These are phyloP conservation scores for Andrena fulva DNA, from an alignment of 2,888 invertebrate species.

Conservation along the genomic window DNA sequence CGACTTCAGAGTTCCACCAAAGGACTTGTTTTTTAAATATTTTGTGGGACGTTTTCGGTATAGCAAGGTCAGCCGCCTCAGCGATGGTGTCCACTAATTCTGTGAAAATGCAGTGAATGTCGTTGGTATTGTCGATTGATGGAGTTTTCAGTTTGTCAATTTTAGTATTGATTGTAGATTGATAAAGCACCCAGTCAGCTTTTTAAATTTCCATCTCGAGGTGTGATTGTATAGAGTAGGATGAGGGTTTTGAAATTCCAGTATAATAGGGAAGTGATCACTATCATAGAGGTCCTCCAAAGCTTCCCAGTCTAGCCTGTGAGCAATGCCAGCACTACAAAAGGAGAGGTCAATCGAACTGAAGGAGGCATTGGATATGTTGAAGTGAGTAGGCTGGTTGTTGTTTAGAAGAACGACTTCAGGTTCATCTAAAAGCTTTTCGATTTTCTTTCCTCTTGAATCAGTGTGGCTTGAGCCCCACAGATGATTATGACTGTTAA, in stretches of 20 bases:
- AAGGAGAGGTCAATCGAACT: constrained; percentile 64
- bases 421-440: constrained; percentile 40
- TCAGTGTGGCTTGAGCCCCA: constrained; percentile 56
- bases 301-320: constrained; percentile 40
- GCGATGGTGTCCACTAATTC: constrained; percentile 29
- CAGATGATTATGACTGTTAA: constrained; percentile 59
- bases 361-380: constrained; percentile 25
- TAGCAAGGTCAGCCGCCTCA: constrained; percentile 36
- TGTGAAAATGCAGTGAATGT: not conserved
- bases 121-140: not conserved
- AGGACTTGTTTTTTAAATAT: constrained; percentile 17
- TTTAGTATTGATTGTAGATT: constrained; percentile 10
- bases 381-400: constrained; percentile 60
- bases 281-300: constrained; percentile 33
- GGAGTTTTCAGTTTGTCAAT: constrained; percentile 23
- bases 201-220: constrained; percentile 57
- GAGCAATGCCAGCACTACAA: constrained; percentile 34
- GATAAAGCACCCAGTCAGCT: constrained; percentile 56
- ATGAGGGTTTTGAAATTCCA: not conserved
- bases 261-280: constrained; percentile 63
- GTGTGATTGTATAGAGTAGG: not conserved
- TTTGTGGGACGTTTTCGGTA: constrained; percentile 12
- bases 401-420: constrained; percentile 52
- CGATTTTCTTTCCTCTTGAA: constrained; percentile 58
- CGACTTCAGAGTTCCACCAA: constrained; percentile 65